Evolutionary conservation across 2,113 vertebrate genomes (phyloP).

Genomic region (Trachemys scripta): DNA sequence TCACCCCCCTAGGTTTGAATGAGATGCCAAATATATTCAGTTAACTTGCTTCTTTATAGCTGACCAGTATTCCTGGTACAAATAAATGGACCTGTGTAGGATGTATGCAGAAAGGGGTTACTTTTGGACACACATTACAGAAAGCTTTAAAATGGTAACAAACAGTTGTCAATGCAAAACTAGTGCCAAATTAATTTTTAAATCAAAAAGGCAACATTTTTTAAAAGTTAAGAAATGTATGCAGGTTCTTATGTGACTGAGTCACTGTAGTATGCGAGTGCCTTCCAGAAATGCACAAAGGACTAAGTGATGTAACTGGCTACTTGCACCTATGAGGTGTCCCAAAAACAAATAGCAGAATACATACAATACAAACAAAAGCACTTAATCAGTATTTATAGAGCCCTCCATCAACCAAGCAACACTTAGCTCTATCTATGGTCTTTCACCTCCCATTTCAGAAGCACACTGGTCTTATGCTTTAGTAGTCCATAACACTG

Average conservation of each 20-base stretch:
- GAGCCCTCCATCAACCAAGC: too few species aligned
- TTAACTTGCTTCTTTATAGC: neutral
- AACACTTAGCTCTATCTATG: too few species aligned
- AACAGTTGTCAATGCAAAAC: neutral
- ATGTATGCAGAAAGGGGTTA: neutral
- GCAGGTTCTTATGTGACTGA: neutral
- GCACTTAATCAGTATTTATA: too few species aligned
- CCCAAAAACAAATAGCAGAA: neutral
- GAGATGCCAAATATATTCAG: neutral
- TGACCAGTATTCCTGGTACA: neutral
- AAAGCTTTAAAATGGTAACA: too few species aligned
- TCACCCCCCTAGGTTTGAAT: neutral
- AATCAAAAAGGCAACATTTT: neutral
- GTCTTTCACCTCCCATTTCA: too few species aligned
- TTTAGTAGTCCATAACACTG: too few species aligned
- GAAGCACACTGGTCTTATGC: too few species aligned
- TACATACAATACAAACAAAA: accelerated
- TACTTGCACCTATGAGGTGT: neutral
- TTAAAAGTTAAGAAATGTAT: neutral
- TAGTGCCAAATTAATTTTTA: neutral
- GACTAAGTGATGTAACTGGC: too few species aligned
- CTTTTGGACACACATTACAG: neutral
- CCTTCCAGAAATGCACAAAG: neutral
- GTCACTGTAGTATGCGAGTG: neutral
- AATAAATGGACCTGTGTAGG: neutral